phyloP scores from a whole-genome alignment of 2,797 vertebrate species.

The Gymnodraco acuticeps region DNA sequence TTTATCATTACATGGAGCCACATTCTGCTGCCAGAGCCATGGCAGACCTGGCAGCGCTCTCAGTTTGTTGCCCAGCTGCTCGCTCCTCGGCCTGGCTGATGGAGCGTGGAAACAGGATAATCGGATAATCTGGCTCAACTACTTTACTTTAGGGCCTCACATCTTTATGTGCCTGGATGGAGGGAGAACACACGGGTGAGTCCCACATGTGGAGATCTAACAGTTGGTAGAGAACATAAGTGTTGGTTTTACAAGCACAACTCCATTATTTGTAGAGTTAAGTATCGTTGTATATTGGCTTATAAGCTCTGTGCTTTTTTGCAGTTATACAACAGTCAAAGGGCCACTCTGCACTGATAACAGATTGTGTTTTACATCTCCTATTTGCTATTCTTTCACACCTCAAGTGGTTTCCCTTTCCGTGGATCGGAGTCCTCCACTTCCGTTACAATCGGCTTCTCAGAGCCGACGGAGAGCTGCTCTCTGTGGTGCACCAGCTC shows the following conservation, averaged over 20 bases:
- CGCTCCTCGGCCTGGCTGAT: constrained; percentile 55
- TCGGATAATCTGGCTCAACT: constrained; percentile 63
- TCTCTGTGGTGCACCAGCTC: constrained; percentile 90
- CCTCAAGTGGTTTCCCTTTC: constrained; percentile 83
- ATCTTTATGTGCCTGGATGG: constrained; percentile 57
- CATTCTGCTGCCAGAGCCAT: constrained; percentile 61
- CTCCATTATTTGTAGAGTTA: constrained; percentile 15
- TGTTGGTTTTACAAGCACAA: constrained; percentile 28
- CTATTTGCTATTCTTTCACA: constrained; percentile 53
- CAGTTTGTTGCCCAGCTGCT: constrained; percentile 73
- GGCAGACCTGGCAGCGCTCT: constrained; percentile 59
- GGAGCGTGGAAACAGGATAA: constrained; percentile 55
- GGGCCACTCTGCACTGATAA: background rate
- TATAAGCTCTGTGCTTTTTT: background rate
- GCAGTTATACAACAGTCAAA: background rate
- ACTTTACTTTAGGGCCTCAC: constrained; percentile 48
- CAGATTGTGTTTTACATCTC: constrained; percentile 2
- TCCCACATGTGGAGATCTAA: constrained; percentile 47
- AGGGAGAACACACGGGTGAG: constrained; percentile 57
- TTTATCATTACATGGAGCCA: constrained; percentile 59
- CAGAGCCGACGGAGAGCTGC: constrained; percentile 81
- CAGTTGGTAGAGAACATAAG: constrained; percentile 29
- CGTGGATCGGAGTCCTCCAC: constrained; percentile 82
- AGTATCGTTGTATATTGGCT: background rate
- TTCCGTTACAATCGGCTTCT: constrained; percentile 76